Percentiles rank a stretch among this genome's conserved stretches.
phyloP scores from a whole-genome alignment of 2,888 invertebrate species.

The Megastigmus dorsalis region DNA sequence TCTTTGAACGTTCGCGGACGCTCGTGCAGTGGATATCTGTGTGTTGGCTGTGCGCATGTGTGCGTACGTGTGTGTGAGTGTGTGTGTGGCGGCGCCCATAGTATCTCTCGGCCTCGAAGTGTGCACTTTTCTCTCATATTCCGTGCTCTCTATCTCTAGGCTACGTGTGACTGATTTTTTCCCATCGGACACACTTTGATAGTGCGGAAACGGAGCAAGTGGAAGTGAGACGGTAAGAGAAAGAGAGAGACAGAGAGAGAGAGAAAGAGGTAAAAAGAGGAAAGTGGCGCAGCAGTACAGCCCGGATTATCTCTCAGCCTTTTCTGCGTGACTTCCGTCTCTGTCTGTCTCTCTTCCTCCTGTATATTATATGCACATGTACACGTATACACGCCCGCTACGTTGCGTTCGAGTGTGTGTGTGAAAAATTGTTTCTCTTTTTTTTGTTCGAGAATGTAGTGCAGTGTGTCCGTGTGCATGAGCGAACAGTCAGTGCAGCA shows the following conservation, averaged over 20 bases:
- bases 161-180: not conserved
- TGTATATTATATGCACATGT: not conserved
- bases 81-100: constrained; percentile 25
- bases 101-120: not conserved
- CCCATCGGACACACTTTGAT: not conserved
- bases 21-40: not conserved
- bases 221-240: not conserved
- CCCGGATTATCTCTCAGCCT: constrained; percentile 39
- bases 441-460: no score
- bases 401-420: not conserved
- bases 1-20: not conserved
- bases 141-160: not conserved
- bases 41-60: not conserved
- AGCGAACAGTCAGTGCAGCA: no score
- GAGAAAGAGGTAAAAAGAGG: not conserved
- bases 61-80: not conserved
- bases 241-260: not conserved
- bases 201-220: not conserved
- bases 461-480: not conserved
- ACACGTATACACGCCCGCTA: constrained; percentile 25
- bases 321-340: constrained; percentile 22
- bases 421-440: not conserved
- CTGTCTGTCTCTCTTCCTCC: constrained; percentile 10
- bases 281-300: constrained; percentile 26
- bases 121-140: constrained; percentile 9